phyloP scores from a whole-genome alignment of 2,888 invertebrate genomes.

The Pherbina coryleti region DNA sequence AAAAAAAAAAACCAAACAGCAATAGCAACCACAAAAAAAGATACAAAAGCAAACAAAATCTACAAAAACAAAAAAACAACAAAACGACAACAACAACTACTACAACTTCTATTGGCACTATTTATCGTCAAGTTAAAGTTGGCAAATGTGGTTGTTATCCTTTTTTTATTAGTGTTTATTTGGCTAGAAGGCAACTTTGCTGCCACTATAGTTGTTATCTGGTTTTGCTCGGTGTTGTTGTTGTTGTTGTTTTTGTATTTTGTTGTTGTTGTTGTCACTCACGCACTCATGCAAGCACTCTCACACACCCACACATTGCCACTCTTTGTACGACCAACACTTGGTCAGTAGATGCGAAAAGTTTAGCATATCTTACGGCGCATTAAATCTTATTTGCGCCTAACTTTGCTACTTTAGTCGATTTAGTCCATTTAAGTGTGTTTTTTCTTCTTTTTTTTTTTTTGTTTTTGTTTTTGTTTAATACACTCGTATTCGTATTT shows the following conservation, averaged over 20 bases:
- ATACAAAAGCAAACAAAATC: neutral
- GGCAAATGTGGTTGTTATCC: neutral
- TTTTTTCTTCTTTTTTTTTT: too few species aligned
- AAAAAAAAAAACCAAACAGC: neutral
- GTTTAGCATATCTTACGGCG: slow-evolving; percentile 3
- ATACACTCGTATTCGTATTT: too few species aligned
- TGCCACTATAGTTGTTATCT: neutral
- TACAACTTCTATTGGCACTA: slow-evolving; percentile 31
- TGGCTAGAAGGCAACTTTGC: slow-evolving; percentile 13
- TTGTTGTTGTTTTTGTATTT: neutral
- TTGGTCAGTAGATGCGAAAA: neutral
- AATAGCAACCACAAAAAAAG: slow-evolving; percentile 8
- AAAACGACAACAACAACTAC: slow-evolving; percentile 35
- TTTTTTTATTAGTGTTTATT: slow-evolving; percentile 2
- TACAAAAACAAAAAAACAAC: slow-evolving; percentile 11
- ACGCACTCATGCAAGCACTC: neutral
- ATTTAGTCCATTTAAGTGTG: too few species aligned
- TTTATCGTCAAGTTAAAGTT: neutral
- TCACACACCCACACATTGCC: neutral
- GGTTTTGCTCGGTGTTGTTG: neutral
- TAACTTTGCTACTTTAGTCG: too few species aligned
- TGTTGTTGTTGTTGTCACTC: slow-evolving; percentile 21
- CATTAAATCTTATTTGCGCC: slow-evolving; percentile 20
- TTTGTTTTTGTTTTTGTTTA: too few species aligned
- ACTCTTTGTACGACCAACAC: slow-evolving; percentile 1